phyloP scores from a whole-genome alignment of 1,140 invertebrate species.

The Dermatophagoides farinae region DNA sequence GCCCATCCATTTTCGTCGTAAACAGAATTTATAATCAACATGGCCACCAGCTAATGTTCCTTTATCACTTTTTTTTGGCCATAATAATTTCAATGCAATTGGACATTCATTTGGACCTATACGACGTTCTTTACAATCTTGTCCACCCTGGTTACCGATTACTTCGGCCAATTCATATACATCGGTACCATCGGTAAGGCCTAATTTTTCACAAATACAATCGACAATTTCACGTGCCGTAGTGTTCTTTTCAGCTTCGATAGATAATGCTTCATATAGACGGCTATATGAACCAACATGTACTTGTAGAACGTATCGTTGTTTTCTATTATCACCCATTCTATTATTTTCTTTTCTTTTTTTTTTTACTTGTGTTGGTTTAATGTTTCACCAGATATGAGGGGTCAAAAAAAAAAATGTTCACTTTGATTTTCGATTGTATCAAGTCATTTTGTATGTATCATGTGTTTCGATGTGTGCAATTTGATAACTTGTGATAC shows the following conservation, averaged over 20 bases:
- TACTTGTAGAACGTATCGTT: slow-evolving; percentile 43
- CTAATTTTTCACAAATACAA: slow-evolving; percentile 56
- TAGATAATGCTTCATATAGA: slow-evolving; percentile 68
- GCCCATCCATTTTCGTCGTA: slow-evolving; percentile 47
- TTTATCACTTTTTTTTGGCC: slow-evolving; percentile 43
- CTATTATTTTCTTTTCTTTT: no score
- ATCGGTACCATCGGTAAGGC: slow-evolving; percentile 32
- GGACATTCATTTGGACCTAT: slow-evolving; percentile 66
- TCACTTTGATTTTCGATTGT: not conserved
- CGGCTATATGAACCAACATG: slow-evolving; percentile 69
- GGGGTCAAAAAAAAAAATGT: not conserved
- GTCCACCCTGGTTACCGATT: slow-evolving; percentile 34
- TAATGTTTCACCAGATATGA: not conserved
- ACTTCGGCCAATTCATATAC: slow-evolving; percentile 79
- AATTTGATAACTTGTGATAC: not conserved
- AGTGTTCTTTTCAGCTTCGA: slow-evolving; percentile 77
- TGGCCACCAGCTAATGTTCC: slow-evolving; percentile 13
- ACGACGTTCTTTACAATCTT: slow-evolving; percentile 72
- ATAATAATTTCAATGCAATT: slow-evolving; percentile 72
- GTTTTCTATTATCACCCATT: slow-evolving; percentile 4
- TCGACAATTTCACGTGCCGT: slow-evolving; percentile 68
- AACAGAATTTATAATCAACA: slow-evolving; percentile 42
- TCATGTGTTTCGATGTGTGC: not conserved
- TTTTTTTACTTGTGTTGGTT: no score
- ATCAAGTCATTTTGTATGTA: not conserved